phyloP scores from a whole-genome alignment of 2,797 vertebrate genomes.

The Myotis findleyi region DNA sequence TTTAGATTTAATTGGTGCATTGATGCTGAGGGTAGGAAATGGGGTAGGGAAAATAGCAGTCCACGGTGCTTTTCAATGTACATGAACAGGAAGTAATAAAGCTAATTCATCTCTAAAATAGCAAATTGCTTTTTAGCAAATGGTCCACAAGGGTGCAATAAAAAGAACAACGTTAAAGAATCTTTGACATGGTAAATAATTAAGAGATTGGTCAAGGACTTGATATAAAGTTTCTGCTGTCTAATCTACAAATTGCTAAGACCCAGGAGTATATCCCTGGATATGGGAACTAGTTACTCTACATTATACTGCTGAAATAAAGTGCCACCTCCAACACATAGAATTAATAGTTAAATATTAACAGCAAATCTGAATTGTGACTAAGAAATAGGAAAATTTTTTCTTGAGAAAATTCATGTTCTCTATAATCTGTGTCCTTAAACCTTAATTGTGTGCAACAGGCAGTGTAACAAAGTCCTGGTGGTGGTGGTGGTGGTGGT shows the following conservation, averaged over 20 bases:
- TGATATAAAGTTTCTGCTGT: conserved; percentile 78
- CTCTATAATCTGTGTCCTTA: background rate
- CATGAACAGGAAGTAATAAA: conserved; percentile 80
- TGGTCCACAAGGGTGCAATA: conserved; percentile 83
- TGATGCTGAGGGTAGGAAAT: conserved; percentile 44
- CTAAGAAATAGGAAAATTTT: background rate
- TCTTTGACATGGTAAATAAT: conserved; percentile 86
- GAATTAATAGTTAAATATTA: conserved; percentile 76
- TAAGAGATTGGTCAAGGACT: conserved; percentile 83
- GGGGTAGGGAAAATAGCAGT: conserved; percentile 53
- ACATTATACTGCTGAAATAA: conserved; percentile 54
- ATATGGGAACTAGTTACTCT: conserved; percentile 64
- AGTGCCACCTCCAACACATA: conserved; percentile 33
- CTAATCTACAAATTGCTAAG: conserved; percentile 80
- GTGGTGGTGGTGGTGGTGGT: background rate
- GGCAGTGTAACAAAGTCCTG: background rate
- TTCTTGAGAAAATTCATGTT: conserved; percentile 63
- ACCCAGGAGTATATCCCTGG: conserved; percentile 33
- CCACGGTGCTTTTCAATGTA: conserved; percentile 62
- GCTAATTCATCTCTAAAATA: conserved; percentile 85
- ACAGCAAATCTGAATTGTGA: conserved; percentile 31
- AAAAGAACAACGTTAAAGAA: conserved; percentile 82
- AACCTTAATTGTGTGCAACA: background rate
- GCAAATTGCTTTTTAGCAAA: conserved; percentile 85
- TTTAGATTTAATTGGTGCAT: conserved; percentile 73